Evolutionary conservation across 2,113 vertebrate genomes (phyloP).

Genomic region (Pterophyllum scalare): DNA sequence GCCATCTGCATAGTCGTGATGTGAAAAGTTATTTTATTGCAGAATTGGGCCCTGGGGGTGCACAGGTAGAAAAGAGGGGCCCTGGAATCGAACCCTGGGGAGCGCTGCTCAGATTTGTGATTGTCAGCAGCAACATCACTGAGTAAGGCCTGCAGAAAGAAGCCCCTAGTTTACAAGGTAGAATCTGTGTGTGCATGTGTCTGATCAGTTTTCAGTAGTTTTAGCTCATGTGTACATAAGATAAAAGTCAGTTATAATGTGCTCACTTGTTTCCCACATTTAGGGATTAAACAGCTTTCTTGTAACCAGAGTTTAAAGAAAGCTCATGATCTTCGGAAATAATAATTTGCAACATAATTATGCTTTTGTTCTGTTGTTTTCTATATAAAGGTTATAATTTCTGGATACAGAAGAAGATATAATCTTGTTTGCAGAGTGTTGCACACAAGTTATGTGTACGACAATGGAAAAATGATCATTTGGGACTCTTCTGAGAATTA

Average conservation of each 20-base stretch:
- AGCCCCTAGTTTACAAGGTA: background rate
- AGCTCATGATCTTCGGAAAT: background rate
- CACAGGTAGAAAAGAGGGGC: background rate
- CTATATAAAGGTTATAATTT: background rate
- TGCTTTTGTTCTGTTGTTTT: background rate
- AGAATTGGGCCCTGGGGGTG: background rate
- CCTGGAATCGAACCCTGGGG: background rate
- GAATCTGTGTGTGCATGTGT: background rate
- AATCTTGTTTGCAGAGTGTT: background rate
- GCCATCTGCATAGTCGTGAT: no score
- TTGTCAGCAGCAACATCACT: background rate
- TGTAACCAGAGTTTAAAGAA: no score
- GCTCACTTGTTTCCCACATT: accelerated
- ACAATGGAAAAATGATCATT: no score
- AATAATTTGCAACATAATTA: background rate
- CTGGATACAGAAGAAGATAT: background rate
- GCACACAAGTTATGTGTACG: background rate
- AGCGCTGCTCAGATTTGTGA: background rate
- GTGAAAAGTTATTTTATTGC: background rate
- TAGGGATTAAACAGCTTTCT: background rate
- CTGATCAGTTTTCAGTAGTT: background rate
- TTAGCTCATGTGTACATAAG: background rate
- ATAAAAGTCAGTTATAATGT: accelerated
- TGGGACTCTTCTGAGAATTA: background rate
- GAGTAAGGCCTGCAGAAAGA: background rate